These are phyloP conservation scores for Drosophila nigrodunni DNA, from an alignment of 1,140 invertebrate genomes.

Conservation along the genomic window DNA sequence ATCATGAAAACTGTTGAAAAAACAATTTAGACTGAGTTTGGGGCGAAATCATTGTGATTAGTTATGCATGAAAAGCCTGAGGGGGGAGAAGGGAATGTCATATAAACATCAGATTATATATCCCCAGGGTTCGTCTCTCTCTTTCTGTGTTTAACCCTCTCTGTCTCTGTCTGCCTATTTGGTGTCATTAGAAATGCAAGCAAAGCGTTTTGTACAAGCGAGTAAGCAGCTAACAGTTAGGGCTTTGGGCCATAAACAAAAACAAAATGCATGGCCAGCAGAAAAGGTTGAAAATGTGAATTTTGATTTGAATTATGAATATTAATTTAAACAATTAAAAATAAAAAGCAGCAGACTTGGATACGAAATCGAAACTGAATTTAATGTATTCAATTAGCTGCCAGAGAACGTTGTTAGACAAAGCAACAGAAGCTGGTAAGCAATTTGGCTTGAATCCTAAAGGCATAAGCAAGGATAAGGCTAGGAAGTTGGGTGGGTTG, in stretches of 20 bases:
- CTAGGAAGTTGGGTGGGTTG: not conserved
- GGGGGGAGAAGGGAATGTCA: not conserved
- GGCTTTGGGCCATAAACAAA: slow-evolving; percentile 13
- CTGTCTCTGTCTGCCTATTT: slow-evolving; percentile 36
- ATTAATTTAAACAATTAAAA: slow-evolving; percentile 28
- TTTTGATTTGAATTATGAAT: slow-evolving; percentile 42
- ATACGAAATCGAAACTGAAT: slow-evolving; percentile 47
- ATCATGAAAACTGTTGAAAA: slow-evolving; percentile 47
- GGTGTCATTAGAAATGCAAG: slow-evolving; percentile 73
- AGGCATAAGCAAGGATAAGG: not conserved
- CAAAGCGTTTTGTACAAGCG: slow-evolving; percentile 63
- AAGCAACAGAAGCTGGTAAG: slow-evolving; percentile 31
- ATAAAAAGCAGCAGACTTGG: not conserved
- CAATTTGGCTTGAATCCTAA: slow-evolving; percentile 25
- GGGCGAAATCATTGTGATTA: slow-evolving; percentile 52
- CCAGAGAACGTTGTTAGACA: slow-evolving; percentile 53
- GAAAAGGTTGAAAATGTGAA: slow-evolving; percentile 53
- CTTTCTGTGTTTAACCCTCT: slow-evolving; percentile 16
- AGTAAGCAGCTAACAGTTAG: slow-evolving; percentile 64
- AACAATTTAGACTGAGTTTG: slow-evolving; percentile 22
- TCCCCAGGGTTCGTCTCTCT: slow-evolving; percentile 39
- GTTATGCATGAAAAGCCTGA: not conserved
- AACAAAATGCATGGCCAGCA: slow-evolving; percentile 64
- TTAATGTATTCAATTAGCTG: slow-evolving; percentile 82
- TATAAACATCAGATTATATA: slow-evolving; percentile 75